Base-by-base conservation (phyloP, 2,113 vertebrate species). In the Hyperoodon ampullatus region DNA sequence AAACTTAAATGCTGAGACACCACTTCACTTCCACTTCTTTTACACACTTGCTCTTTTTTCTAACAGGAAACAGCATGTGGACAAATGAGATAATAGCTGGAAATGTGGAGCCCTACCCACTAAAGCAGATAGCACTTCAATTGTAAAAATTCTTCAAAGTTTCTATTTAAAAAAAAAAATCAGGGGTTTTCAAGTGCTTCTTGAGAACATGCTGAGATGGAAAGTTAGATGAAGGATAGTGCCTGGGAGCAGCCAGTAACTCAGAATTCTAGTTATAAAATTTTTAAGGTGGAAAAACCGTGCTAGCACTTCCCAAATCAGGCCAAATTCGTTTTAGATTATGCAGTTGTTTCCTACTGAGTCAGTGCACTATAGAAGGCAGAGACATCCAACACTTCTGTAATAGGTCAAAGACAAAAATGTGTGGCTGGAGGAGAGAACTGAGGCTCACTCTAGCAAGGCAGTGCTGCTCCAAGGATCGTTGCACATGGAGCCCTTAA, bases 281-380 rank as follows among this genome's bases (percentile, higher is more conserved):
- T 23, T 94, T 75, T 95, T 92, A 95, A 97, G 93, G 93, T 97
- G 92, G 90, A 97, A 97, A 97, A 97, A 92, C 8, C 33, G 58
- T 72, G 72, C 53, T 93, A 84, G 71, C 5, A 84, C n/a, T 88
- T 85, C 42, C 42, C 71, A 88, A 90, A 86, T 90, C 55, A 85
- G 66, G 75, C 87, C 93, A 97, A 95, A 93, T 96, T 97, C 66
- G 93, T 63, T 75, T 96, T 83, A 90, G 87, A 71, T 97, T 89
- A 88, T 85, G 77, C 47, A 93, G 83, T 94, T 88, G 60, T 97
- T 97, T 97, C 95, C 87, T 92, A 82, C 65, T 88, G 80, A 97
- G 71, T 96, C 91, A 96, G 74, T 58, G 87, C 14, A 55, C 86
- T 95, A 78, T 77, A 90, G 95, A 97, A 97, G 91, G 65, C 39